Evolutionary conservation across 2,888 invertebrate genomes (phyloP).

Genomic region (Amaurobius ferox): DNA sequence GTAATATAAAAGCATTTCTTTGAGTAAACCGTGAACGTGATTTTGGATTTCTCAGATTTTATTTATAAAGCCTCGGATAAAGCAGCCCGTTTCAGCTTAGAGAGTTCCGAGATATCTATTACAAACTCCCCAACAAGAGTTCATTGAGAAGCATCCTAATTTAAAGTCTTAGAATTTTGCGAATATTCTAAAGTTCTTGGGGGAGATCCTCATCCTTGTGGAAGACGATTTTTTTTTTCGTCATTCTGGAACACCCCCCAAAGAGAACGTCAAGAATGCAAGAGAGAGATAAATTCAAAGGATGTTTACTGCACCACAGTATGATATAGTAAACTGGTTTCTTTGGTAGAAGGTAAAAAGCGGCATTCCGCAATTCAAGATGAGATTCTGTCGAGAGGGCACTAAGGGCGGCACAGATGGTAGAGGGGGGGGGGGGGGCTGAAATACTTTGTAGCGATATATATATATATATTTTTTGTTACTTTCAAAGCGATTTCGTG

Average conservation of each 20-base stretch:
- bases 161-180: no score
- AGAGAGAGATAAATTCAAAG: conserved; percentile 40
- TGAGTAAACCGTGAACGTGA: no score
- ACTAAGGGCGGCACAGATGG: background rate
- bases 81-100: no score
- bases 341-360: conserved; percentile 11
- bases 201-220: no score
- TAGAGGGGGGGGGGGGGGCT: background rate
- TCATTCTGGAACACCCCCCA: background rate
- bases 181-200: no score
- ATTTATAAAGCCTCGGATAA: no score
- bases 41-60: no score
- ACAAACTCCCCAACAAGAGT: no score
- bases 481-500: background rate
- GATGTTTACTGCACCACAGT: conserved; percentile 42
- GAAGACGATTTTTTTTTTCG: no score
- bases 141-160: no score
- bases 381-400: background rate
- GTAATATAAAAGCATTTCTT: no score
- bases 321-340: conserved; percentile 49
- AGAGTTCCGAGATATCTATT: no score
- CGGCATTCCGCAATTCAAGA: conserved; percentile 32
- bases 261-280: conserved; percentile 21
- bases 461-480: background rate
- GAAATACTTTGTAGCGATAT: background rate